phyloP scores from a whole-genome alignment of 2,113 vertebrate genomes.

The Athene noctua region DNA sequence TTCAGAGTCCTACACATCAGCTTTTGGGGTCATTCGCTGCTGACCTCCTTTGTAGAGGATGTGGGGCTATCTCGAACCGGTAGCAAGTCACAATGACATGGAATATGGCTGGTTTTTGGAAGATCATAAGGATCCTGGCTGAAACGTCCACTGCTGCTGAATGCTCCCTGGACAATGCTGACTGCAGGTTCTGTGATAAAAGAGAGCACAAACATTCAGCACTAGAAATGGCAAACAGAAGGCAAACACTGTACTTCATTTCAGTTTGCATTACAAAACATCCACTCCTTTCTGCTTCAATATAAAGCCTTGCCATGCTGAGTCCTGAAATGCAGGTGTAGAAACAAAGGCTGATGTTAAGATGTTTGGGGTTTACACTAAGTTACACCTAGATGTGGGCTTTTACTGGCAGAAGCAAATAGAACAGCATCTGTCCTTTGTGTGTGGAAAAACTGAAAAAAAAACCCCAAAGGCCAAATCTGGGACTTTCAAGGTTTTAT shows the following conservation, averaged over 20 bases:
- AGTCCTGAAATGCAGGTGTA: background rate
- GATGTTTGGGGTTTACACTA: background rate
- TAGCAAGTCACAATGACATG: constrained; percentile 92
- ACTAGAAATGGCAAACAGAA: background rate
- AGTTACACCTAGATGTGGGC: background rate
- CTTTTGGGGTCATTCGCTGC: constrained; percentile 77
- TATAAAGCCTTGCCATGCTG: background rate
- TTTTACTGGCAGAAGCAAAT: background rate
- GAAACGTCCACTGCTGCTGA: constrained; percentile 67
- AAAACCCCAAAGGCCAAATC: no score
- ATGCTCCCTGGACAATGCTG: constrained; percentile 74
- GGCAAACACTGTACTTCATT: background rate
- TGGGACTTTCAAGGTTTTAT: background rate
- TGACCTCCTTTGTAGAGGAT: constrained; percentile 71
- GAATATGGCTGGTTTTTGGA: constrained; percentile 96
- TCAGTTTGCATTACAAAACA: background rate
- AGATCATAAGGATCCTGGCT: constrained; percentile 91
- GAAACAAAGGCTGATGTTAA: background rate
- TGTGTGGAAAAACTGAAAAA: background rate
- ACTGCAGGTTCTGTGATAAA: constrained; percentile 85
- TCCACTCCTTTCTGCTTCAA: background rate
- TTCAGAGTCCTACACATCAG: constrained; percentile 27
- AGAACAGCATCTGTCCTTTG: background rate
- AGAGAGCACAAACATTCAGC: background rate
- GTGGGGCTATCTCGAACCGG: constrained; percentile 86